Evolutionary conservation across 2,113 vertebrate species (phyloP), one percentile per base, ranked within the genome.

Genomic region (Arenaria interpres): DNA sequence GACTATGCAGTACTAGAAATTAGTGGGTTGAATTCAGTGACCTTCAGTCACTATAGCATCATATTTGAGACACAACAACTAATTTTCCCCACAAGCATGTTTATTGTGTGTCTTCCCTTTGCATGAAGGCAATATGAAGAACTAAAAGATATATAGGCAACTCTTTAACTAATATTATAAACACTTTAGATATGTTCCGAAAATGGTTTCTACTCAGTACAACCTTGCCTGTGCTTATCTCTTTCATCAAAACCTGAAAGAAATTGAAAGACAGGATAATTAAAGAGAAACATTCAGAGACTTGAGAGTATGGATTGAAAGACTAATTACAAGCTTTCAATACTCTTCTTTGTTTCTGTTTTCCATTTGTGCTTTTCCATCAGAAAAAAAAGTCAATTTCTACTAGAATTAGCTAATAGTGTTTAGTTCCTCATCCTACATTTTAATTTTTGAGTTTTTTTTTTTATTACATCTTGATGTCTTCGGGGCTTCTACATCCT

Each of bases 201-300:
- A 95, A 95, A 90, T 72, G 27, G 4, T 50, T 96, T 85, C 57
- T 87, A 17, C 43, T 92, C 56, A 48, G 27, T 51, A 33, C 17
- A 84, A 41, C 45, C 53, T 90, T 89, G 30, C 14, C 30, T 85
- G 18, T 56, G 11, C 45, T 78, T 90, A 75, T 87, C 64, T 90
- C 59, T 93, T 90, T 94, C 64, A 93, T 90, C 86, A 85, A 88
- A 96, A 67, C 35, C 79, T 78, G 79, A 88, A 86, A 80, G 85
- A 94, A 94, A 92, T 60, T 95, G 95, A 96, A 88, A 92, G 88
- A 94, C 56, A 78, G 10, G 30, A n/a, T 95, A 95, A 95, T 95
- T 96, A 92, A 90, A 72, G 17, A 95, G 75, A 88, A 95, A 78
- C 46, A 87, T 72, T 90, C 76, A 76, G 76, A 83, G 69, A 93